Percentiles rank a stretch among this genome's conserved stretches.
These are phyloP conservation scores for Vollenhovia emeryi DNA, from an alignment of 1,140 invertebrate species.

Conservation along the genomic window DNA sequence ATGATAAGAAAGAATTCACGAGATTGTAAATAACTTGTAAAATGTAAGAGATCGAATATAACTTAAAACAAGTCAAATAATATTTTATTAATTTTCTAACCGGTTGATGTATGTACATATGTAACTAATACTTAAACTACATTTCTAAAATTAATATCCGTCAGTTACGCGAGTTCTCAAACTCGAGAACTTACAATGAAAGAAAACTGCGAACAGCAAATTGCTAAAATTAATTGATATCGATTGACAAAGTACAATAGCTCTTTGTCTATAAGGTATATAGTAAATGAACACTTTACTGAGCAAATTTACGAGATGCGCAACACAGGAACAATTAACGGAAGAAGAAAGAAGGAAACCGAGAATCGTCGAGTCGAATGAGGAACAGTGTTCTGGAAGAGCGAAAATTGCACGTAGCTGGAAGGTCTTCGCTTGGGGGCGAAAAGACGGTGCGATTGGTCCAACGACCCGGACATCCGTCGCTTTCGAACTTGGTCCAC, in stretches of 20 bases:
- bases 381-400: slow-evolving; percentile 8
- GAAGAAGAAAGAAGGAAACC: background rate
- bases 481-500: slow-evolving; percentile 72
- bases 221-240: slow-evolving; percentile 47
- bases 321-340: background rate
- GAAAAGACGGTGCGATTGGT: slow-evolving; percentile 55
- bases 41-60: too few species aligned
- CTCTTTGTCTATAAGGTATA: background rate
- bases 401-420: slow-evolving; percentile 34
- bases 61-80: background rate
- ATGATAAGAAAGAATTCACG: background rate
- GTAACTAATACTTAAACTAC: background rate
- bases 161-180: background rate
- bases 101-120: background rate
- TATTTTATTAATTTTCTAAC: background rate
- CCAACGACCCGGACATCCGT: slow-evolving; percentile 69
- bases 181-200: background rate
- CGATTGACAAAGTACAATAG: slow-evolving; percentile 11
- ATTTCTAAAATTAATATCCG: background rate
- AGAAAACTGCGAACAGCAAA: background rate
- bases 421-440: slow-evolving; percentile 17
- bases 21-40: background rate
- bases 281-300: slow-evolving; percentile 6
- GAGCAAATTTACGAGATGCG: slow-evolving; percentile 46
- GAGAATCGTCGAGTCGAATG: background rate